These are phyloP conservation scores for Paratilapia polleni DNA, from an alignment of 2,113 vertebrate genomes.

Conservation along the genomic window DNA sequence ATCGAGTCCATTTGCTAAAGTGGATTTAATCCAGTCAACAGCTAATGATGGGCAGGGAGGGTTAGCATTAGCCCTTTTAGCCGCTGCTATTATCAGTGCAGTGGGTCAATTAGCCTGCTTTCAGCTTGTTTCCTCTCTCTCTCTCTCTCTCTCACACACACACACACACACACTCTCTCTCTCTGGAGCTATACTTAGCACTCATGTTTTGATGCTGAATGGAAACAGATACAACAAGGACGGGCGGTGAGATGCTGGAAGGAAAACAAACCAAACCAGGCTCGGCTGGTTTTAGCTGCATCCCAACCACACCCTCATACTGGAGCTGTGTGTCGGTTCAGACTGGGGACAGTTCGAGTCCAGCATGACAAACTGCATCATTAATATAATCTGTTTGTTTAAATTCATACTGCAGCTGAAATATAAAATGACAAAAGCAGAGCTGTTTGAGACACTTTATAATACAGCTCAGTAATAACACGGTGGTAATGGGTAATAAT, in stretches of 20 bases:
- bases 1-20: conserved; percentile 44
- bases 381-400: background rate
- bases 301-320: background rate
- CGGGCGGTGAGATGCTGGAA: background rate
- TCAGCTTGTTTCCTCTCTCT: background rate
- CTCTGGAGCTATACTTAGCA: background rate
- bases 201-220: background rate
- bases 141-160: background rate
- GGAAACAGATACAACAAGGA: background rate
- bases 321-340: no score
- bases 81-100: background rate
- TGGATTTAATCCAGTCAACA: conserved; percentile 42
- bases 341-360: fast-evolving
- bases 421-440: background rate
- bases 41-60: conserved; percentile 33
- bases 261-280: background rate
- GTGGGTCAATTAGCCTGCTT: background rate
- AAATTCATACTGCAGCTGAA: background rate
- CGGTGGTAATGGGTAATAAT: background rate
- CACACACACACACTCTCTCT: no score
- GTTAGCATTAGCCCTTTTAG: conserved; percentile 15
- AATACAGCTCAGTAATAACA: background rate
- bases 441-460: background rate
- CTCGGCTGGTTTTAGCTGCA: background rate
- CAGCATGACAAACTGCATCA: background rate